Evolutionary conservation across 64 coral and sea anemone genomes (phyloP), one percentile per base, ranked within the genome.

Genomic region (Stylophora pistillata): DNA sequence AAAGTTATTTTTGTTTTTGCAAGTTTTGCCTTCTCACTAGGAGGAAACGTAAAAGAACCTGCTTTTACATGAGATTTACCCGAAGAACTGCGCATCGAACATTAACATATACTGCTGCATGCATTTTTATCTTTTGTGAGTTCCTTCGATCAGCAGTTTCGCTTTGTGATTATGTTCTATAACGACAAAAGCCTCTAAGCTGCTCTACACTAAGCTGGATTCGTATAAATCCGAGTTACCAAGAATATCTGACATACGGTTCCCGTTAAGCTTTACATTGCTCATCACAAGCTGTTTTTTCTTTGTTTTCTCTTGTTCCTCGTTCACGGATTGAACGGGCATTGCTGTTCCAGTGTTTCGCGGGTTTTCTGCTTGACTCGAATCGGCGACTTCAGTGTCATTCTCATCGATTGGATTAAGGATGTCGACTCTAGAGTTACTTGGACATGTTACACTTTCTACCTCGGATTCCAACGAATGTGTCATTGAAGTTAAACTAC

Each of bases 341-440:
- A 31, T 7, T 13, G 56, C 18, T 6, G 12, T 84, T 33, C 0
- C 62, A 10, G 80, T 53, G 33, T 84, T 70, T 84, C 80, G 59
- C 9, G 33, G 33, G 65, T 28, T 70, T 17, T 84, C 80, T 21
- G 18, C 30, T 30, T 57, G 29, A 11, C 32, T 11, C 34, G 80
- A 84, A 21, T 84, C 80, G 25, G 90, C 75, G 58, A 66, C 31
- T 73, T 97, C 95, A 7, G 56, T 88, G 11, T 93, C 95, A 13
- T 71, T 90, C 69, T 93, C 95, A 33, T 66, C 53, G 15, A 93
- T 97, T 1, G 91, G 95, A 77, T 97, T 97, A 52, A 97, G 87
- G 31, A 93, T 77, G 65, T 93, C 89, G 30, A 93, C 27, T 33
- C 91, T 73, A 25, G 77, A 65, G 71, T 82, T 68, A 56, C 86